Evolutionary conservation across 1,140 invertebrate species (phyloP), one percentile per base, ranked within the genome.

Genomic region (Drosophila nigrodunni): DNA sequence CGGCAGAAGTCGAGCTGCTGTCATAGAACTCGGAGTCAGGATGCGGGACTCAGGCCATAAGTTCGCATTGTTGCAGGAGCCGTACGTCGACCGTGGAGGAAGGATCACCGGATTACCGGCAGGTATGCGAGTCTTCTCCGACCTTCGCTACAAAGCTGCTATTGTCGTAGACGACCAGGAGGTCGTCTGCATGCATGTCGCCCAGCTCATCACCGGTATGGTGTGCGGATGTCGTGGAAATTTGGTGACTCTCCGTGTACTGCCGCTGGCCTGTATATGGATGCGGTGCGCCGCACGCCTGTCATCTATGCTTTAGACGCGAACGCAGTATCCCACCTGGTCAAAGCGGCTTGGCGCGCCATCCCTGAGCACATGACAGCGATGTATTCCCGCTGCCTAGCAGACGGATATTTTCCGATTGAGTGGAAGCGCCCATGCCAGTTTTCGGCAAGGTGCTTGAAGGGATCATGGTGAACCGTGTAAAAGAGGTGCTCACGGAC

Each of bases 381-480:
- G n/a, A n/a, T n/a, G n/a, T n/a, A n/a, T n/a, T n/a, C n/a, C n/a
- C n/a, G n/a, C n/a, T n/a, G n/a, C n/a, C n/a, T n/a, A n/a, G n/a
- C n/a, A n/a, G n/a, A n/a, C n/a, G 15, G 58, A 4, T 62, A 61
- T 13, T 69, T 69, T 21, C 58, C 66, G 15, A 9, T 3, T 15
- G 64, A 74, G 49, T 74, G 65, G 49, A 74, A 68, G 21, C 35
- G 47, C 11, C 70, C 62, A 11, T 71, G n/a, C 67, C 67, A 10
- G 54, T 75, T 0, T 65, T 76, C 46, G 74, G 74, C 41, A 76
- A 76, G 25, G 61, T 77, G 62, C 64, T 73, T 0, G 70, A 69
- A 59, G 66, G 60, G 1, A 66, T 75, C 43, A 71, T 75, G 55
- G 52, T 69, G 46, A 68, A 74, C 62, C 65, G 72, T 0, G 10